Conservation (phyloP, 53 echinoderm and acorn worm species). For the Antedon mediterranea region DNA sequence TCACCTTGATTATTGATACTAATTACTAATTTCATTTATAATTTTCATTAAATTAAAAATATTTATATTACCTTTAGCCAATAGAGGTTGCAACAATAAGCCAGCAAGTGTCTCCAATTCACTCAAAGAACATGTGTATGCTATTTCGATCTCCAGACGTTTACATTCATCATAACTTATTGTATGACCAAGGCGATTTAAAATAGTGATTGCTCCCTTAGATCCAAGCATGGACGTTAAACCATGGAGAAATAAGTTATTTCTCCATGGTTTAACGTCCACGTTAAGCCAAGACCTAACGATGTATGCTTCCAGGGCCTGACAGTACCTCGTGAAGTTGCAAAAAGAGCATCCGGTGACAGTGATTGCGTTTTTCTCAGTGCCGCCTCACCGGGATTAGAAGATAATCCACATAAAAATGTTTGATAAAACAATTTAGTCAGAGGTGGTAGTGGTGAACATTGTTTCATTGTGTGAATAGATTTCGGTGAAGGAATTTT, state of each 20-base stretch:
- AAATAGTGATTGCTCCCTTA: constrained; percentile 17
- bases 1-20: too few species aligned
- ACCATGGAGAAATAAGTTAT: too few species aligned
- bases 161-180: constrained; percentile 23
- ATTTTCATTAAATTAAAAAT: background rate
- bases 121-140: constrained; percentile 22
- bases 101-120: constrained; percentile 29
- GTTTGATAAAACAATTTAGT: too few species aligned
- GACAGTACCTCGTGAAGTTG: constrained; percentile 8
- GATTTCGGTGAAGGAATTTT: too few species aligned
- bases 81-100: constrained; percentile 4
- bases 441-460: too few species aligned
- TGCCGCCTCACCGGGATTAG: too few species aligned
- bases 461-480: too few species aligned
- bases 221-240: constrained; percentile 16
- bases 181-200: constrained; percentile 27
- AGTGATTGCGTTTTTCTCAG: too few species aligned
- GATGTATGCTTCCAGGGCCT: constrained; percentile 26
- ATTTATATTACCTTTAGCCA: constrained; percentile 14
- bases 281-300: constrained; percentile 23
- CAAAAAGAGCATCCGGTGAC: too few species aligned
- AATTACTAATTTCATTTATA: too few species aligned
- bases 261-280: too few species aligned
- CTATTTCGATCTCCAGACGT: constrained; percentile 29
- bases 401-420: too few species aligned